A percentile compares a stretch with the other conserved stretches of the same genome.
These are phyloP conservation scores for Ophion obscuratus DNA, from an alignment of 2,888 invertebrate genomes.

Conservation along the genomic window DNA sequence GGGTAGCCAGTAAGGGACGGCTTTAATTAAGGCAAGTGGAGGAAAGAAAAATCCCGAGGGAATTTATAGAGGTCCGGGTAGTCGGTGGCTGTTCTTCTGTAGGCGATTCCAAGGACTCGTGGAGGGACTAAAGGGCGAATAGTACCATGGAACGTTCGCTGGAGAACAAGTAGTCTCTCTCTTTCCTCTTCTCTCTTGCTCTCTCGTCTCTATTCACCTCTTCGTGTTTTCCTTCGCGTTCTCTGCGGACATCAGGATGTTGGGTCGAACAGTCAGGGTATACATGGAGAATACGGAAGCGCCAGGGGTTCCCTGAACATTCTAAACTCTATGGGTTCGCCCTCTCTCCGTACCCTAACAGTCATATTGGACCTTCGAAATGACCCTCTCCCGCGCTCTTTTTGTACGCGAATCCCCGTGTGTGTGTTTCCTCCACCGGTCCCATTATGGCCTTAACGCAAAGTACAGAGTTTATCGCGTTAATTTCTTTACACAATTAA, in stretches of 20 bases:
- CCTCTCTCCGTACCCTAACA: conserved; percentile 44
- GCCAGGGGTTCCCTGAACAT: conserved; percentile 68
- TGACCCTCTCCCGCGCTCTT: conserved; percentile 58
- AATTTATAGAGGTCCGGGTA: conserved; percentile 82
- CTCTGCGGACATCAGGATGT: conserved; percentile 46
- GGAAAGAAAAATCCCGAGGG: conserved; percentile 83
- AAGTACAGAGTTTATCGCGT: conserved; percentile 76
- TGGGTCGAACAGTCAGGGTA: conserved; percentile 61
- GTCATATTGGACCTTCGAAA: conserved; percentile 65
- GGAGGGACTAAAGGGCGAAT: conserved; percentile 62
- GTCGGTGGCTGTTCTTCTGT: conserved; percentile 54
- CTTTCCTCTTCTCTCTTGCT: conserved; percentile 4
- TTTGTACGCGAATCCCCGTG: conserved; percentile 44
- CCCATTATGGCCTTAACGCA: conserved; percentile 79
- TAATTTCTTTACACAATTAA: conserved; percentile 79
- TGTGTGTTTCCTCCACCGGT: conserved; percentile 52
- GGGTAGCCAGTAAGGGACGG: conserved; percentile 77
- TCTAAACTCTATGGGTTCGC: conserved; percentile 77
- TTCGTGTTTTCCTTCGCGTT: conserved; percentile 16
- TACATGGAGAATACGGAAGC: conserved; percentile 68
- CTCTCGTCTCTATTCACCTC: conserved; percentile 31
- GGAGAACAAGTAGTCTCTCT: conserved; percentile 39
- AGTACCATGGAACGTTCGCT: conserved; percentile 49
- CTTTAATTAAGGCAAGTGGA: conserved; percentile 83
- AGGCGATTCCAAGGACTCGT: conserved; percentile 50